Percentiles rank a stretch among this genome's conserved stretches.
These are phyloP conservation scores for Lonchura striata DNA, from an alignment of 2,113 vertebrate species.

Conservation along the genomic window DNA sequence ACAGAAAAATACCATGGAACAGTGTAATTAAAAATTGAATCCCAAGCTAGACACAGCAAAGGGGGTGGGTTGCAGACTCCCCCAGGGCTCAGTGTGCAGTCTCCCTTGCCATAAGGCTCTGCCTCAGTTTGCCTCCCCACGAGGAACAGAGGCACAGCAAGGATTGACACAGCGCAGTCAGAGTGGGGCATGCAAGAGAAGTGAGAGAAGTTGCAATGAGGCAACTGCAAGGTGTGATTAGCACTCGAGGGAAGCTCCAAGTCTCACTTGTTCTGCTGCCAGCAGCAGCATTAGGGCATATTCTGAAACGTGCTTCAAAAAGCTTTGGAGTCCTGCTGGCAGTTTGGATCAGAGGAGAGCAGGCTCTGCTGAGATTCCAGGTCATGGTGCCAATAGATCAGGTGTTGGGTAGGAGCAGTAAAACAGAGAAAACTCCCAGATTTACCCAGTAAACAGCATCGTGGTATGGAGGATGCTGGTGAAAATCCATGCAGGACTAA, in stretches of 20 bases:
- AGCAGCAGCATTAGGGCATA: conserved; percentile 36
- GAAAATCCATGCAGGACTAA: not conserved
- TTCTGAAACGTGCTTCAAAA: not conserved
- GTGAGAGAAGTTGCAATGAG: conserved; percentile 57
- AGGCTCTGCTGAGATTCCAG: conserved; percentile 10
- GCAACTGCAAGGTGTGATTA: conserved; percentile 54
- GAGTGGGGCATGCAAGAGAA: not conserved
- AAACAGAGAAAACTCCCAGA: not conserved
- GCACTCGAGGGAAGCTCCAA: conserved; percentile 42
- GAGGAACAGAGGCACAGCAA: not conserved
- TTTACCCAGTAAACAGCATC: not conserved
- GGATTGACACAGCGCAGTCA: not conserved
- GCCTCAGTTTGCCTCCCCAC: not conserved
- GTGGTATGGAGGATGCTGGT: not conserved
- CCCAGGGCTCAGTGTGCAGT: not conserved
- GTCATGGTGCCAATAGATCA: not conserved
- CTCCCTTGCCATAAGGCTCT: not conserved
- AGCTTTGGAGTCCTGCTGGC: conserved; percentile 31
- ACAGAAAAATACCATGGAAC: not conserved
- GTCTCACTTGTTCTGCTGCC: conserved; percentile 53
- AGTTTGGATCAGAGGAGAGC: conserved; percentile 32
- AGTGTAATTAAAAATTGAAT: not conserved
- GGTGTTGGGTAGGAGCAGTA: not conserved
- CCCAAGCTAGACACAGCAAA: not conserved
- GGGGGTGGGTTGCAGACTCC: not conserved